Evolutionary conservation across 1,140 invertebrate species (phyloP), one percentile per base, ranked within the genome.

Genomic region (Musca domestica): DNA sequence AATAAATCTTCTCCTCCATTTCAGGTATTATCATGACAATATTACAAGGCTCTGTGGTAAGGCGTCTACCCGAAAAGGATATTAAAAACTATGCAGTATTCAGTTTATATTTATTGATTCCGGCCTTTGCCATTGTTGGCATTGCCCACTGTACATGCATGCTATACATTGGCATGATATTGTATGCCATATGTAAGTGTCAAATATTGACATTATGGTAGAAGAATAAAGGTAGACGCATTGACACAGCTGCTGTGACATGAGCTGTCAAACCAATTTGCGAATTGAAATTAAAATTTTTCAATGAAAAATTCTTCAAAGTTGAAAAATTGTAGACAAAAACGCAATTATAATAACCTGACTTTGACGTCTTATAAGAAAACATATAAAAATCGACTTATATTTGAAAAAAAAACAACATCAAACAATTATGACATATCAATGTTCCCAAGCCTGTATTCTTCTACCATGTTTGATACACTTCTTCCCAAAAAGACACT

Each of bases 111-210:
- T 80, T 96, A 10, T 92, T 96, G 67, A 90, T 96, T 63, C 92
- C 95, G 2, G 89, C 95, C 4, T 98, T 98, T 84, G 74, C 97
- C 12, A 88, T 91, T 56, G 90, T 99, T 71, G 95, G 93, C 4
- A 74, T 95, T 3, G 85, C 87, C 6, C 82, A 85, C 47, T 69
- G 69, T 69, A 74, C 73, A 51, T 41, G 70, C 0, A 76, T 84
- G 70, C 84, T 98, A 7, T 96, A 93, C 83, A 72, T 89, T 56
- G 95, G 95, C 25, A 86, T 98, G 63, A 87, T 92, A 66, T 81
- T 98, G 1, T 98, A 95, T 83, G 90, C 96, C 49, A 87, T 96
- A 77, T 95, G 94, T 95, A 87, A 91, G 91, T 89, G 76, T n/a
- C 5, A 5, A 2, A 2, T 9, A 3, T 34, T 15, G n/a, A n/a